phyloP scores from a whole-genome alignment of 1,140 invertebrate genomes.

The Patella vulgata region DNA sequence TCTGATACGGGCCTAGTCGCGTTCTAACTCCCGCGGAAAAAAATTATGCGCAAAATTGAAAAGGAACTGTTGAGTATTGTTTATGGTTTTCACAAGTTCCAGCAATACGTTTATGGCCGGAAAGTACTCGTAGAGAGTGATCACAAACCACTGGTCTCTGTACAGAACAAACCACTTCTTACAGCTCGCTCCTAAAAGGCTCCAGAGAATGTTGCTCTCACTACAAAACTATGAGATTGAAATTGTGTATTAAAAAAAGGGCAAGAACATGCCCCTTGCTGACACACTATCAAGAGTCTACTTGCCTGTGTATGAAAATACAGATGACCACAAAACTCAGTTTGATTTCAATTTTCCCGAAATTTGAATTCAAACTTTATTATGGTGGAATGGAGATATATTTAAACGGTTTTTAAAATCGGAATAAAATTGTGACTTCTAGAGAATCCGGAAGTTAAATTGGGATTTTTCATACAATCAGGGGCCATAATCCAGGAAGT shows the following conservation, averaged over 20 bases:
- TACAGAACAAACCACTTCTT: conserved; percentile 59
- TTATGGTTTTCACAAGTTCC: conserved; percentile 54
- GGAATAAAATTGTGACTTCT: too few species aligned
- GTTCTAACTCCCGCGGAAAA: conserved; percentile 63
- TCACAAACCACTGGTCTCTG: conserved; percentile 59
- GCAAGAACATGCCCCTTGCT: conserved; percentile 22
- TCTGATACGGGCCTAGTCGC: conserved; percentile 57
- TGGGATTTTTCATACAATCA: too few species aligned
- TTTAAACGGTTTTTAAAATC: too few species aligned
- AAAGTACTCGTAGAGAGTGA: conserved; percentile 49
- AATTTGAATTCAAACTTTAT: too few species aligned
- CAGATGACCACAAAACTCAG: too few species aligned
- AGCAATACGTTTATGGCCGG: conserved; percentile 51
- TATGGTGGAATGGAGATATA: too few species aligned
- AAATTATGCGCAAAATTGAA: conserved; percentile 69
- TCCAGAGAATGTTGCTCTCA: conserved; percentile 29
- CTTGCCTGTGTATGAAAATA: too few species aligned
- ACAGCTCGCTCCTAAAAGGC: conserved; percentile 20
- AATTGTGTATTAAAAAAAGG: conserved; percentile 28
- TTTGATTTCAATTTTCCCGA: too few species aligned
- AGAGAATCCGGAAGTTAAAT: too few species aligned
- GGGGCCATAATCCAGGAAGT: too few species aligned
- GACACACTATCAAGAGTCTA: conserved; percentile 37
- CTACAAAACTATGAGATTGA: conserved; percentile 29
- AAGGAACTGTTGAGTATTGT: conserved; percentile 68